A percentile compares a stretch with the other conserved stretches of the same genome.
phyloP scores from a whole-genome alignment of 1,140 invertebrate species.

The Babylonia areolata region DNA sequence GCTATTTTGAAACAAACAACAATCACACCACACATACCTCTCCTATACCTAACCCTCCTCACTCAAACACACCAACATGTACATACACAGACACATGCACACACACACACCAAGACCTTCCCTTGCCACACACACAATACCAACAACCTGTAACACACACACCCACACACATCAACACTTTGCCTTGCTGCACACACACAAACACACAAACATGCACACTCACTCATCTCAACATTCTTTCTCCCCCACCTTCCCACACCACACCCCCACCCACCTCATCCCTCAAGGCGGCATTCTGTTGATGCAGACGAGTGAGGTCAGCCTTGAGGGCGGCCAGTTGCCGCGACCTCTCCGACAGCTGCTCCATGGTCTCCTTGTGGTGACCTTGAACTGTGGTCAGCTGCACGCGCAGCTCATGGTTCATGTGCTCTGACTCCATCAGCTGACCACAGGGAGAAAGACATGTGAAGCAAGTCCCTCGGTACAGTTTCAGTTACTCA shows the following conservation, averaged over 20 bases:
- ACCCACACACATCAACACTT: not conserved
- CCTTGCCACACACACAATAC: too few relatives aligned
- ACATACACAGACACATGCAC: too few relatives aligned
- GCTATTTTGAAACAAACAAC: too few relatives aligned
- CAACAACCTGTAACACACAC: too few relatives aligned
- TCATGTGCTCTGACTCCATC: constrained; percentile 66
- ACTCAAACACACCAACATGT: too few relatives aligned
- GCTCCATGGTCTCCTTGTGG: constrained; percentile 74
- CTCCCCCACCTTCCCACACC: too few relatives aligned
- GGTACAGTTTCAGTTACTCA: too few relatives aligned
- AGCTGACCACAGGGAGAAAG: too few relatives aligned
- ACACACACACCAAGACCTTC: too few relatives aligned
- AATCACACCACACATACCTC: too few relatives aligned
- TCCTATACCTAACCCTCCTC: too few relatives aligned
- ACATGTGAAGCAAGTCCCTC: too few relatives aligned
- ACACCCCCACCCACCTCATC: constrained; percentile 68
- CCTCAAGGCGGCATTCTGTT: constrained; percentile 68
- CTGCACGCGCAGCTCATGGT: constrained; percentile 72
- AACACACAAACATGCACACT: not conserved
- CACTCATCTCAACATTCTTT: not conserved
- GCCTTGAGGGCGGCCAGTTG: constrained; percentile 67
- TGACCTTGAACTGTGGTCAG: constrained; percentile 74
- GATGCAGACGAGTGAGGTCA: constrained; percentile 63
- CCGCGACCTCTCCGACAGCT: constrained; percentile 59
- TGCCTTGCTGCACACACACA: not conserved